Evolutionary conservation across 1,140 invertebrate genomes (phyloP).

Genomic region (Drosophila murphyi): DNA sequence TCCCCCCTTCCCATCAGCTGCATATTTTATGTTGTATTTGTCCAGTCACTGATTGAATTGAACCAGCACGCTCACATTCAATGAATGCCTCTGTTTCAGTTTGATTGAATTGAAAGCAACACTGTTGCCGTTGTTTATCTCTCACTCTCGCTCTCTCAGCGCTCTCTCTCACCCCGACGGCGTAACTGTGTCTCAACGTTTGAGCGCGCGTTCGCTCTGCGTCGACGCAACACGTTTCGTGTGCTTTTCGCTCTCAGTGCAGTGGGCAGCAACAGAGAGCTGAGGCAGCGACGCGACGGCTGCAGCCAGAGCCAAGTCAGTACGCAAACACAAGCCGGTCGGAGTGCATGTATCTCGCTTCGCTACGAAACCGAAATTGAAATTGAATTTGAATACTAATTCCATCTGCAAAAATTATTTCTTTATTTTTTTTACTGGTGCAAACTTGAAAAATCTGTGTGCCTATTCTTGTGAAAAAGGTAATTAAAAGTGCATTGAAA

Average conservation of each 20-base stretch:
- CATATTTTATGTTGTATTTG: not conserved
- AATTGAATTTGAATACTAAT: not conserved
- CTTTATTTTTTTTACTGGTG: constrained; percentile 17
- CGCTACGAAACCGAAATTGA: not conserved
- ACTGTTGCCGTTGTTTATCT: constrained; percentile 7
- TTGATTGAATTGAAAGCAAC: not conserved
- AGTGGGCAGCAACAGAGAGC: not conserved
- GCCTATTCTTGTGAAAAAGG: constrained; percentile 1
- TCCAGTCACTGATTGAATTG: constrained; percentile 8
- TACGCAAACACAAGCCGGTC: constrained; percentile 20
- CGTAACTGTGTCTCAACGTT: not conserved
- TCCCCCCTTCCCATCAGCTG: not conserved
- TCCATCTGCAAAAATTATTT: constrained; percentile 6
- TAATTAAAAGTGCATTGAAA: constrained; percentile 22
- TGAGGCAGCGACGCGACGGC: constrained; percentile 2
- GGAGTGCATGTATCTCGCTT: constrained; percentile 7
- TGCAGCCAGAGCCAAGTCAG: constrained; percentile 19
- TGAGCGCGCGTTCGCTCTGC: not conserved
- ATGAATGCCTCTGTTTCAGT: not conserved
- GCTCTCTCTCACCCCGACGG: constrained; percentile 7
- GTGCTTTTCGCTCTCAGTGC: constrained; percentile 22
- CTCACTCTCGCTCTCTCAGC: constrained; percentile 1
- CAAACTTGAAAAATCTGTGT: constrained; percentile 3
- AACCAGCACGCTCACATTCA: not conserved
- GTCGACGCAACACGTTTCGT: constrained; percentile 34